These are phyloP conservation scores for Perodicticus potto DNA, from an alignment of 2,797 vertebrate genomes.

Conservation along the genomic window DNA sequence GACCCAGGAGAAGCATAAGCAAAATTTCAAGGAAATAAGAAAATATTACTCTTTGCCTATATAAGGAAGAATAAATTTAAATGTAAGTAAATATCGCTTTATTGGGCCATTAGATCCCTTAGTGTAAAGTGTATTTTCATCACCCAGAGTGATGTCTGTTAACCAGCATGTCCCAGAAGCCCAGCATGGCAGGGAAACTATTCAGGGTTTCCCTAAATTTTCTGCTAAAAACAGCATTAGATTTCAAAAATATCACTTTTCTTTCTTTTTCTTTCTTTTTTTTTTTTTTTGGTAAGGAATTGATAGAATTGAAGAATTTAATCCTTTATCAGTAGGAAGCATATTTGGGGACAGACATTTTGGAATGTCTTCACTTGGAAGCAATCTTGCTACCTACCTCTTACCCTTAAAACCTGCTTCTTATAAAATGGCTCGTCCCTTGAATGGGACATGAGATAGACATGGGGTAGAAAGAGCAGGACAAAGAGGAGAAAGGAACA, in stretches of 20 bases:
- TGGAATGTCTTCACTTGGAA: not conserved
- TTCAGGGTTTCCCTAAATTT: not conserved
- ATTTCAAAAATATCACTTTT: not conserved
- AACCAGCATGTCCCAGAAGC: not conserved
- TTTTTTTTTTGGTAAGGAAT: not conserved
- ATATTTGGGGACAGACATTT: not conserved
- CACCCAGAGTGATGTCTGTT: not conserved
- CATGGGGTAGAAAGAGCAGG: too few species aligned
- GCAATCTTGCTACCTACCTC: accelerated
- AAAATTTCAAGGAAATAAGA: not conserved
- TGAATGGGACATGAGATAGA: not conserved
- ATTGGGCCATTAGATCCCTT: not conserved
- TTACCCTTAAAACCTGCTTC: not conserved
- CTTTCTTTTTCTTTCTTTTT: not conserved
- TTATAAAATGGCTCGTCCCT: not conserved
- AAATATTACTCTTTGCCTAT: slow-evolving; percentile 2
- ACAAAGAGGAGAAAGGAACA: not conserved
- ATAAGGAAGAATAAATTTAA: not conserved
- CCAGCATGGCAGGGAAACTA: not conserved
- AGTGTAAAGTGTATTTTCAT: not conserved
- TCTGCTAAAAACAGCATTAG: not conserved
- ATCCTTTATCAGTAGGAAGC: not conserved
- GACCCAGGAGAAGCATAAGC: not conserved
- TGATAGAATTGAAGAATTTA: not conserved
- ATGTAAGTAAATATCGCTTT: not conserved